Base-by-base conservation (phyloP, 2,113 vertebrate species). In the Misgurnus mizolepis region DNA sequence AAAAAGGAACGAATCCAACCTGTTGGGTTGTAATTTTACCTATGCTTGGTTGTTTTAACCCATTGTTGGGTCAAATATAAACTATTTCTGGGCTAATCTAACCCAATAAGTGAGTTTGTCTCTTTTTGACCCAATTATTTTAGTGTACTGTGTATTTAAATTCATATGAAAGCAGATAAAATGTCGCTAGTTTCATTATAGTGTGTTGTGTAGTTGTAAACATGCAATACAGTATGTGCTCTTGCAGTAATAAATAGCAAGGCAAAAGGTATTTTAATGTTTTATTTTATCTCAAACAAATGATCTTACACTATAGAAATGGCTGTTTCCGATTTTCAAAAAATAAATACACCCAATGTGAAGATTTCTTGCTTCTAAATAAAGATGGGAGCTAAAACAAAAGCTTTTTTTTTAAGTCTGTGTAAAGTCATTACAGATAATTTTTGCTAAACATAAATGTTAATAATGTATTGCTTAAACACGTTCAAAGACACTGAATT, bases 251-350 rank as follows among this genome's bases (percentile, higher is more conserved):
- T 17, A 53, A 70, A 70, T 2, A 55, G 8, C 11, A 8, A 27
- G 40, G 6, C 40, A 4, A 41, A 72, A n/a, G 50, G 58, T 58
- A 39, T 18, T 41, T 40, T 3, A 66, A 17, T 8, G 45, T 47
- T 49, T 27, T 39, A 34, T 53, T 68, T 78, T 47, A 58, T 11
- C 18, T 68, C 56, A 47, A 55, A 67, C 67, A 41, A 74, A 47
- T 58, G 6, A 18, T 17, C 11, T 5, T 55, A 56, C 39, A 39
- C 11, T 69, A 75, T 14, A 64, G 4, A 65, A 12, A 73, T 45
- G 18, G 45, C 50, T 78, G 22, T 22, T 22, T 22, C 22, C 9
- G 34, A 56, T 18, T 60, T 45, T 45, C 71, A 73, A 73, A 61
- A 73, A 73, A 72, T 9, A 11, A 40, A 56, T 71, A n/a, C 2